Base-by-base conservation (phyloP, 2,113 vertebrate genomes). In the Probosciger aterrimus region DNA sequence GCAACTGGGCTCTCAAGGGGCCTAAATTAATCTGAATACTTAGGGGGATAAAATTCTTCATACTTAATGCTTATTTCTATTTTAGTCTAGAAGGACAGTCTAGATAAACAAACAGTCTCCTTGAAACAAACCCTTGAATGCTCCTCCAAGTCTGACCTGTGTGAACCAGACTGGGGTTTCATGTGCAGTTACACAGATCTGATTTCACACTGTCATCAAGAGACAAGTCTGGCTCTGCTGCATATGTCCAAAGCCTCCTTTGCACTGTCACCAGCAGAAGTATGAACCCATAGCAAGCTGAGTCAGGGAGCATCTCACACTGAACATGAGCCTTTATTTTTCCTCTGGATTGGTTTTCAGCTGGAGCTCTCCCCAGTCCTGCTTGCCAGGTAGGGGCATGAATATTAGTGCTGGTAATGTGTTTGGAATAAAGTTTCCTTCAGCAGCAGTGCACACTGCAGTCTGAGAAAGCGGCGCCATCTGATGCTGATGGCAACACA, bases 171-270 rank as follows among this genome's bases (percentile, higher is more conserved):
- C 47, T 76, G 55, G 23, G 57, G 50, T 93, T 93, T 94, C 60
- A 33, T 77, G 30, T 81, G 46, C 15, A 55, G 2, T 46, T 27
- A 25, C 53, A 31, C 23, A 81, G 95, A 88, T 92, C 73, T 63
- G 39, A 84, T 95, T 96, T 92, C 95, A 84, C 52, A 6, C 86
- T 22, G 55, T 78, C 93, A 92, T 55, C 77, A 46, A 75, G 67
- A 46, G 64, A 53, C 14, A 19, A 37, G 64, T 7, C 71, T 67
- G 57, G 10, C 35, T 16, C 70, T 18, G 33, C 79, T 76, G 71
- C 59, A 43, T 37, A 18, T 39, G 67, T 35, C 39, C 44, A 73
- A 67, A 87, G 57, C 62, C 39, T 93, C 39, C 12, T 18, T 73
- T 76, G 62, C 78, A 22, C 30, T 39, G 74, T 69, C 62, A 64